phyloP scores from a whole-genome alignment of 2,888 invertebrate genomes.

The Campoplex nolae region DNA sequence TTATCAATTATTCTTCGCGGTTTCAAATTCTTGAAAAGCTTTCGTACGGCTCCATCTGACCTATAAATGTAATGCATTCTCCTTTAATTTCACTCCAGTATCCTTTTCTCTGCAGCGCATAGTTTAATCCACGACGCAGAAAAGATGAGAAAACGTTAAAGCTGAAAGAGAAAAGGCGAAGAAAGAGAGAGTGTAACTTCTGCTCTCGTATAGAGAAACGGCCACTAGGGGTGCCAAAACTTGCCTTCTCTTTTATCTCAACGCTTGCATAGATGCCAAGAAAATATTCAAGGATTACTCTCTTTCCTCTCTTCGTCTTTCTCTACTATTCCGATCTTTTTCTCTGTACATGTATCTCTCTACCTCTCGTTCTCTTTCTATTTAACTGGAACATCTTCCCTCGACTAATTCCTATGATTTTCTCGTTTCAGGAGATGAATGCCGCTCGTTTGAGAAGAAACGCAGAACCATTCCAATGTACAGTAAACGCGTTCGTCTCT shows the following conservation, averaged over 20 bases:
- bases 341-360: not conserved
- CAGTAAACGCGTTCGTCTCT: slow-evolving; percentile 36
- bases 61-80: slow-evolving; percentile 6
- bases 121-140: slow-evolving; percentile 15
- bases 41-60: not conserved
- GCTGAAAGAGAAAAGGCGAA: slow-evolving; percentile 10
- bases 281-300: slow-evolving; percentile 38
- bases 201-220: slow-evolving; percentile 12
- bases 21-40: not conserved
- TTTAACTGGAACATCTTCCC: slow-evolving; percentile 40
- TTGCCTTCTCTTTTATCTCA: slow-evolving; percentile 11
- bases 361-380: slow-evolving; percentile 32
- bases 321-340: slow-evolving; percentile 7
- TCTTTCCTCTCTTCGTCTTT: not conserved
- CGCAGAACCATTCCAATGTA: slow-evolving; percentile 52
- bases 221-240: slow-evolving; percentile 45
- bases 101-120: not conserved
- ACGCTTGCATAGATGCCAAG: slow-evolving; percentile 38
- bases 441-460: slow-evolving; percentile 74
- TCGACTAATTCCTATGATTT: slow-evolving; percentile 71
- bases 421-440: slow-evolving; percentile 71
- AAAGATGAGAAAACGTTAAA: slow-evolving; percentile 9
- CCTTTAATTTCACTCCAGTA: slow-evolving; percentile 38
- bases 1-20: not conserved
- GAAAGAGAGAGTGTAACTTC: not conserved